Percentiles rank a stretch among this genome's conserved stretches.
Evolutionary conservation across 2,797 vertebrate genomes (phyloP).

Genomic region (Ciconia nigra): DNA sequence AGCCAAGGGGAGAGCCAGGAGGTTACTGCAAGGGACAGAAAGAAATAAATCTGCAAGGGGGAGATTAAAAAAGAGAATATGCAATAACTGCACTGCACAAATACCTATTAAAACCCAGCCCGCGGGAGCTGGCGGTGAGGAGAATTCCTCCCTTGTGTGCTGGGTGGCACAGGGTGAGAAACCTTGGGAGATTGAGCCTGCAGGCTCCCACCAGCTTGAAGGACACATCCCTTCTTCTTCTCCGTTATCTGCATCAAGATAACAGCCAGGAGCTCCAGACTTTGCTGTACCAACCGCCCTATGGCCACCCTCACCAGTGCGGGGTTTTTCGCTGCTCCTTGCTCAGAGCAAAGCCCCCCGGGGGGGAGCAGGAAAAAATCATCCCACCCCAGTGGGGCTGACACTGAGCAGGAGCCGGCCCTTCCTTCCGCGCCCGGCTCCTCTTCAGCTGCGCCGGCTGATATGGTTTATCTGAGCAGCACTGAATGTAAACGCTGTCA

Average conservation of each 20-base stretch:
- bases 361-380: background rate
- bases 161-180: background rate
- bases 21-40: background rate
- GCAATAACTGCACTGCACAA: background rate
- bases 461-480: slow-evolving; percentile 56
- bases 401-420: slow-evolving; percentile 44
- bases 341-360: background rate
- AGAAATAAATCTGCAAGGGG: background rate
- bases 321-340: background rate
- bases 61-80: background rate
- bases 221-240: background rate
- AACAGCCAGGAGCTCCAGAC: background rate
- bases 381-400: background rate
- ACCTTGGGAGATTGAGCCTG: background rate
- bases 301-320: accelerated
- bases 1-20: background rate
- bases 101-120: background rate
- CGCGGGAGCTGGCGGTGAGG: background rate
- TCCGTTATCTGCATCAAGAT: background rate
- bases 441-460: slow-evolving; percentile 35
- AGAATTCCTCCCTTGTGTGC: background rate
- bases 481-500: slow-evolving; percentile 67
- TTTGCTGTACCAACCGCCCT: accelerated
- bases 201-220: background rate
- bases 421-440: slow-evolving; percentile 45